Conservation (phyloP, 2,113 vertebrate species). For the Ptilonorhynchus violaceus region DNA sequence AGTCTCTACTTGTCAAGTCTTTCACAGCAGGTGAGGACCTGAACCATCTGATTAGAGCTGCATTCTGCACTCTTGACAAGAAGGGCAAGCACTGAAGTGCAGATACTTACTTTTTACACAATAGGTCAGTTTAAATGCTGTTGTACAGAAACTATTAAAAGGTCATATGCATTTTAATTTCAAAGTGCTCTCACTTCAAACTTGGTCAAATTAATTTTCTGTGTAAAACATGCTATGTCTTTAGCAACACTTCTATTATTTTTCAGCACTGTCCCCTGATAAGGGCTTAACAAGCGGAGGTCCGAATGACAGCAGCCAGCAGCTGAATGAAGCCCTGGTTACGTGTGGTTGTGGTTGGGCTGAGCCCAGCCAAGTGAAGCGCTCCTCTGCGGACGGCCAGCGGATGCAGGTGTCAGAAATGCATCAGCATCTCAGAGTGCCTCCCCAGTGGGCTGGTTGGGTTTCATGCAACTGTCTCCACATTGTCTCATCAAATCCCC, state of each 20-base stretch:
- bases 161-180: background rate
- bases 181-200: background rate
- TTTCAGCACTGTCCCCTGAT: background rate
- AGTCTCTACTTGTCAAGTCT: background rate
- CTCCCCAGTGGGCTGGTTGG: background rate
- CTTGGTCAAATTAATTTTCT: background rate
- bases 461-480: background rate
- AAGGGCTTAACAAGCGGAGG: background rate
- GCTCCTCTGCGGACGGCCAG: rapidly evolving
- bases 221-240: background rate
- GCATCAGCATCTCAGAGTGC: background rate
- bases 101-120: background rate
- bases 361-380: background rate
- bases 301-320: background rate
- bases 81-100: background rate
- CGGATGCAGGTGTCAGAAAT: background rate
- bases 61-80: background rate
- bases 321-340: background rate
- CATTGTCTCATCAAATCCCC: background rate
- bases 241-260: background rate
- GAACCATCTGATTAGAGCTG: background rate
- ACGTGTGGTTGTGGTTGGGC: background rate
- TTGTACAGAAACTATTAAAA: background rate
- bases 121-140: background rate
- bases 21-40: background rate